Base-by-base conservation (phyloP, 2,797 vertebrate species). In the Hippopotamyrus pictus region DNA sequence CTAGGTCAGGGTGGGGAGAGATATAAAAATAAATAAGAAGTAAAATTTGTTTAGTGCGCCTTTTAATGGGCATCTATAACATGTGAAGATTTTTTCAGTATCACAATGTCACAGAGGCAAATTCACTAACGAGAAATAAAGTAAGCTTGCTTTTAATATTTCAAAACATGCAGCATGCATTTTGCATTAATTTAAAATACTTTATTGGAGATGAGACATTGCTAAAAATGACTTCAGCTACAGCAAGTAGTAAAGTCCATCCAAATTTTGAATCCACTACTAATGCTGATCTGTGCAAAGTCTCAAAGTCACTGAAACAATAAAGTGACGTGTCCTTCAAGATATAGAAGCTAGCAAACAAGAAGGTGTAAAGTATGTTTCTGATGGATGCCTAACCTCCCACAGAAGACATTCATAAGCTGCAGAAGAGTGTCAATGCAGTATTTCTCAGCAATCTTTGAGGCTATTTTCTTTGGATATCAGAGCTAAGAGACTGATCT, bases 21-120 rank as follows among this genome's bases (percentile, higher is more conserved):
- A 82, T 7, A 89, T 79, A 22, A n/a, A 59, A 84, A 84, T 84
- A 84, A 53, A 62, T 50, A 22, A 62, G 9, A 46, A 89, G 57
- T 25, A 46, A 76, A 69, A 17, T 44, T 44, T 46, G 19, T 89
- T 46, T 84, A 46, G 41, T 25, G 54, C 1, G 19, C 41, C 65
- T 65, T 59, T 7, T 41, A 57, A 54, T 33, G 25, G 85, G 85
- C 5, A 44, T 57, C 53, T 73, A 48, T 25, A 76, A n/a, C 6
- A 48, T 11, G 41, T 12, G 11, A 25, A 48, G 44, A 50, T 41
- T 79, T 79, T 79, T 44, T 17, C 17, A 44, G 17, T 79, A 41
- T 37, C 73, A 19, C 73, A 79, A 79, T 41, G 14, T 44, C 29
- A 69, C 29, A 69, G 22, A 17, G 69, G 29, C 41, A 33, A 41